Conservation (phyloP, 2,888 invertebrate genomes). For the Drosophila putrida region DNA sequence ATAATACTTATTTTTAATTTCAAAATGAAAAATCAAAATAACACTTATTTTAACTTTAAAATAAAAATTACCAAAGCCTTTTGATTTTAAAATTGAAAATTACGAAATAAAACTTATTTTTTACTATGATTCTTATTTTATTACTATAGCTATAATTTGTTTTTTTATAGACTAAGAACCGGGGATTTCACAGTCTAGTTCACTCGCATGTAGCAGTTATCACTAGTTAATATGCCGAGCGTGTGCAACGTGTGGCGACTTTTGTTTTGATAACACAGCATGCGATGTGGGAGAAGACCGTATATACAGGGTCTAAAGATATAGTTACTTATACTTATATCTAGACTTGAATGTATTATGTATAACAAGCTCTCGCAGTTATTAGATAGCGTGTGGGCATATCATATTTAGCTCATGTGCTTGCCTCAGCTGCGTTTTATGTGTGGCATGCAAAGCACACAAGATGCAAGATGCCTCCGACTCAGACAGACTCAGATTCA, state of each 20-base stretch:
- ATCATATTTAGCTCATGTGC: conserved; percentile 58
- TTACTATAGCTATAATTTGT: too few relatives aligned
- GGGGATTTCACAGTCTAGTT: too few relatives aligned
- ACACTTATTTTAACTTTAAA: too few relatives aligned
- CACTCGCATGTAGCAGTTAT: too few relatives aligned
- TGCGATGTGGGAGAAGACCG: conserved; percentile 5
- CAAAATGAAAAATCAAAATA: too few relatives aligned
- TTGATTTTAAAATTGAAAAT: too few relatives aligned
- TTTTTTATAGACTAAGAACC: too few relatives aligned
- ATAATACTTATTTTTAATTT: too few relatives aligned
- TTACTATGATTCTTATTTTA: too few relatives aligned
- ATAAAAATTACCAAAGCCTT: not conserved
- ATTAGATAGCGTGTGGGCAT: conserved; percentile 10
- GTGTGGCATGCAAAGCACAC: conserved; percentile 43
- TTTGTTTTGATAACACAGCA: conserved; percentile 61
- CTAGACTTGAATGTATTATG: not conserved
- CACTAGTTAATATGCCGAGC: conserved; percentile 63
- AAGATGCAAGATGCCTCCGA: not conserved
- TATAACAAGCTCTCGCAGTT: conserved; percentile 14
- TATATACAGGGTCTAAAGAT: not conserved
- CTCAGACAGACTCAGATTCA: not conserved
- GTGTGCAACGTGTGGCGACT: conserved; percentile 71
- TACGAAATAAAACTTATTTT: too few relatives aligned
- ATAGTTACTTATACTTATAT: not conserved
- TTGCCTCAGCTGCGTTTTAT: conserved; percentile 66